Evolutionary conservation across 2,888 invertebrate species (phyloP).

Genomic region (Microctonus aethiopoides): DNA sequence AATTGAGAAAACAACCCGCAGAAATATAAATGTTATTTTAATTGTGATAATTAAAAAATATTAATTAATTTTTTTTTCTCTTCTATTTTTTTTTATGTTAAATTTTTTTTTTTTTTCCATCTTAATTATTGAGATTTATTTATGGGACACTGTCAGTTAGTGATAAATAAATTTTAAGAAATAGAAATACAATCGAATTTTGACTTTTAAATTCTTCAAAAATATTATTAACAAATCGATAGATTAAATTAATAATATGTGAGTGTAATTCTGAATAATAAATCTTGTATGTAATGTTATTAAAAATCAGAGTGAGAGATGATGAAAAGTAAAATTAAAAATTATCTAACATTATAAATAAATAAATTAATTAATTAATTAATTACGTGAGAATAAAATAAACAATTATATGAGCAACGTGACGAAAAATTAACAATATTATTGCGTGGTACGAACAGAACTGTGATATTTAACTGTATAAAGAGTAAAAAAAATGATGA

Average conservation of each 20-base stretch:
- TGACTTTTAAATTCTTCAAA: background rate
- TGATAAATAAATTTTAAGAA: background rate
- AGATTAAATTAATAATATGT: conserved; percentile 13
- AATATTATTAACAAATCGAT: conserved; percentile 9
- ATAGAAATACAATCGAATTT: too few species aligned
- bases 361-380: conserved; percentile 33
- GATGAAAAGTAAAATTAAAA: background rate
- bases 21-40: background rate
- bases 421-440: conserved; percentile 55
- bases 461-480: conserved; percentile 68
- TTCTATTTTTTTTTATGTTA: too few species aligned
- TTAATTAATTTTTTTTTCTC: background rate
- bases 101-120: background rate
- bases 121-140: background rate
- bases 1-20: background rate
- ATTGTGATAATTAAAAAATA: background rate
- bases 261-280: conserved; percentile 30
- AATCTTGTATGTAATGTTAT: conserved; percentile 11
- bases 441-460: conserved; percentile 67
- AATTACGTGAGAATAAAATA: conserved; percentile 26
- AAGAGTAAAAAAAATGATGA: conserved; percentile 36
- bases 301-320: too few species aligned
- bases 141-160: conserved; percentile 4
- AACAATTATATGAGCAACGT: conserved; percentile 41
- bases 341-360: conserved; percentile 8